phyloP scores from a whole-genome alignment of 2,113 vertebrate species.

The Halcyon malimbica region DNA sequence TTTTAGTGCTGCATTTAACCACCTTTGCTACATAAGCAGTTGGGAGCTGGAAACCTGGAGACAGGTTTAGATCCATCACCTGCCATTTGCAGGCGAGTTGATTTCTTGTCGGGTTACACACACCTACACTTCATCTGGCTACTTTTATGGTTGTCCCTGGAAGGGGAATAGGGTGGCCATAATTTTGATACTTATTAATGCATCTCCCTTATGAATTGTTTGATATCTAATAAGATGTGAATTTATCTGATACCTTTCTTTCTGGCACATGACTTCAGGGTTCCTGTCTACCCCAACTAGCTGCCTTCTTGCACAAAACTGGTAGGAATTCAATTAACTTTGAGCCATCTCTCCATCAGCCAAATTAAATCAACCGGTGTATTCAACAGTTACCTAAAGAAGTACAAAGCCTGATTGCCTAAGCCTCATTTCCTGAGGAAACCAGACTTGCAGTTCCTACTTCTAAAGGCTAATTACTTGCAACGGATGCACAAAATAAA shows the following conservation, averaged over 20 bases:
- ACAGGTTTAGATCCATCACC: background rate
- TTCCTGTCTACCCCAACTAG: background rate
- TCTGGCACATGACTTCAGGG: background rate
- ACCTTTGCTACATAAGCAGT: background rate
- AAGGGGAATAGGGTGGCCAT: background rate
- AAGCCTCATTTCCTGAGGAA: conserved; percentile 27
- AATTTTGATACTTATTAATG: background rate
- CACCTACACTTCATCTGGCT: background rate
- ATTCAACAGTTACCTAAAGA: background rate
- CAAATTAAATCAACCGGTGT: background rate
- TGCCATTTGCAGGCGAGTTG: background rate
- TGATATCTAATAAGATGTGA: background rate
- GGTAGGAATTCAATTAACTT: conserved; percentile 24
- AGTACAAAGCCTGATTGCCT: background rate
- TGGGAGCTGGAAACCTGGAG: background rate
- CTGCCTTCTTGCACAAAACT: background rate
- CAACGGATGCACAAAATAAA: background rate
- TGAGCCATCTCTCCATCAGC: background rate
- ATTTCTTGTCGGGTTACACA: background rate
- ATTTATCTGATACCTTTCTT: background rate
- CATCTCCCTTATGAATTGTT: background rate
- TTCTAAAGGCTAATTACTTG: background rate
- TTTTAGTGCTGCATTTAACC: background rate
- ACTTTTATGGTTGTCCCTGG: background rate
- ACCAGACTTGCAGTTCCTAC: background rate